A percentile compares a stretch with the other conserved stretches of the same genome.
phyloP scores from a whole-genome alignment of 2,888 invertebrate species.

The Linnaemya tessellans region DNA sequence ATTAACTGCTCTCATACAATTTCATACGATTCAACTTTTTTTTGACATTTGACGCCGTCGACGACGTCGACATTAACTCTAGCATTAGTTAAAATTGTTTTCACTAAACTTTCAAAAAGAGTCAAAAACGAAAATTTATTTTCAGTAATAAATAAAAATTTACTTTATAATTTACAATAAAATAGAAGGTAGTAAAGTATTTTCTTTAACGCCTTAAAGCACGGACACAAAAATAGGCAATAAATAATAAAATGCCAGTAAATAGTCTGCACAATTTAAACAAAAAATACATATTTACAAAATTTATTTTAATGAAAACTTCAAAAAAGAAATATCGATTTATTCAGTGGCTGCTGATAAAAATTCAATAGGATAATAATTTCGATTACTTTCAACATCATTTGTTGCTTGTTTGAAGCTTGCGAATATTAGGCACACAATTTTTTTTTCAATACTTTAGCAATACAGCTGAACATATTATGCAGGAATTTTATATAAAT shows the following conservation, averaged over 20 bases:
- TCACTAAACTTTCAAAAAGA: no score
- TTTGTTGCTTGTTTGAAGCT: constrained; percentile 1
- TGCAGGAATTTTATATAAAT: constrained; percentile 57
- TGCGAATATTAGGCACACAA: constrained; percentile 11
- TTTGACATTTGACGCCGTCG: no score
- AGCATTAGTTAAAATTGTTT: no score
- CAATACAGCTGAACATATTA: constrained; percentile 31
- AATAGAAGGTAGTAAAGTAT: no score
- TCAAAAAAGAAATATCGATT: neutral
- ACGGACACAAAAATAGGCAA: neutral
- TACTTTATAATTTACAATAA: constrained; percentile 14
- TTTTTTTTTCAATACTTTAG: neutral
- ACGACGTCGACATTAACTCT: no score
- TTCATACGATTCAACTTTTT: no score
- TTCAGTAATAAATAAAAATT: no score
- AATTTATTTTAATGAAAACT: neutral
- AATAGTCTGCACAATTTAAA: neutral
- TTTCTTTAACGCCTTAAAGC: neutral
- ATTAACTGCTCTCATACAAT: no score
- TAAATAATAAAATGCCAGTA: neutral
- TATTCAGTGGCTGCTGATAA: constrained; percentile 9
- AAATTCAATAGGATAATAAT: constrained; percentile 63
- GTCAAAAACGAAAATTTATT: no score
- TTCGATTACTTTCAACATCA: constrained; percentile 45
- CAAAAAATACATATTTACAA: neutral